phyloP scores from a whole-genome alignment of 2,113 vertebrate genomes.

The Leptobrachium leishanense region DNA sequence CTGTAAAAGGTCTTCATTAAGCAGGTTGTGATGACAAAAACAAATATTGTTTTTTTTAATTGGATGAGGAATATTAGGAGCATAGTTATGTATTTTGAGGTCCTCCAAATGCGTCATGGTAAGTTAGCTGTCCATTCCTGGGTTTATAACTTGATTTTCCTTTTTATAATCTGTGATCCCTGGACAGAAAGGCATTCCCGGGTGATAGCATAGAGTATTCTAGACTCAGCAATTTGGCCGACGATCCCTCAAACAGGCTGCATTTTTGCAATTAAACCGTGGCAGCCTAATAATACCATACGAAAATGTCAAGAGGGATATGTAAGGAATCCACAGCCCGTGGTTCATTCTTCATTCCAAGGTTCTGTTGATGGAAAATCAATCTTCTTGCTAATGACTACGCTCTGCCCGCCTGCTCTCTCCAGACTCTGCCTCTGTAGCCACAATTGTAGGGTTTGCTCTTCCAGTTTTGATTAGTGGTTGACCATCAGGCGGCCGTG shows the following conservation, averaged over 20 bases:
- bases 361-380: constrained; percentile 16
- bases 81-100: too few relatives aligned
- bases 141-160: too few relatives aligned
- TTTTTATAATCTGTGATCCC: too few relatives aligned
- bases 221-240: neutral
- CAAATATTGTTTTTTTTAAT: too few relatives aligned
- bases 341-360: constrained; percentile 16
- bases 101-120: too few relatives aligned
- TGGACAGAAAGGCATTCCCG: too few relatives aligned
- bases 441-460: constrained; percentile 57
- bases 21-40: too few relatives aligned
- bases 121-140: too few relatives aligned
- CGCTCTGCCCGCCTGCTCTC: constrained; percentile 19
- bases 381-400: constrained; percentile 22
- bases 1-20: too few relatives aligned
- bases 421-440: constrained; percentile 44
- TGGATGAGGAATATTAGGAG: too few relatives aligned
- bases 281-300: neutral
- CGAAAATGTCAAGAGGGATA: constrained; percentile 7
- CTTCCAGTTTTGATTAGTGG: constrained; percentile 61
- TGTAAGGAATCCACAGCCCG: constrained; percentile 15
- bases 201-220: neutral
- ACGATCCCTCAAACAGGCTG: too few relatives aligned
- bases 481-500: constrained; percentile 41
- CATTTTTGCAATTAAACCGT: constrained; percentile 1